Conservation (phyloP, 2,113 vertebrate species). For the Laticauda colubrina region DNA sequence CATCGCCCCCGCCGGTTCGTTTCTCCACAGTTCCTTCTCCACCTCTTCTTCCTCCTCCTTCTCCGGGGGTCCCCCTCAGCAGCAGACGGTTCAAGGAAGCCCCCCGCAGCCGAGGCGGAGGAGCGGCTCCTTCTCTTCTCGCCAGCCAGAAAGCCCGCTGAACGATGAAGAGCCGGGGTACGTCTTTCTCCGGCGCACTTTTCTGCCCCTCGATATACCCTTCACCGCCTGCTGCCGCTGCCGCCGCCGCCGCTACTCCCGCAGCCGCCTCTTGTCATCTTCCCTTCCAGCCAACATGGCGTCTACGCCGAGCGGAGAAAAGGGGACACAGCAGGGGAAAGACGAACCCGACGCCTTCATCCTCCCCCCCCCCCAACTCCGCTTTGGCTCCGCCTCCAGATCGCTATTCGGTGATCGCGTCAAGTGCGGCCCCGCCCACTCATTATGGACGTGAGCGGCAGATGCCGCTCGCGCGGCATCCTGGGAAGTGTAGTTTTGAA, state of each 20-base stretch:
- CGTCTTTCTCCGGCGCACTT: slow-evolving; percentile 16
- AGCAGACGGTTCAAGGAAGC: slow-evolving; percentile 3
- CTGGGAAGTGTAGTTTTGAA: slow-evolving; percentile 46
- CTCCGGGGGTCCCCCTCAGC: slow-evolving; percentile 33
- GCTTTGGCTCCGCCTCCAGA: neutral
- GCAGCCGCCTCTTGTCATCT: slow-evolving; percentile 67
- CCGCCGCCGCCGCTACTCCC: slow-evolving; percentile 47
- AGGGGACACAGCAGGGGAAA: slow-evolving; percentile 44
- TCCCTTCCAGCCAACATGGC: slow-evolving; percentile 73
- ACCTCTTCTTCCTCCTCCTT: slow-evolving; percentile 13
- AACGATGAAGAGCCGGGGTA: slow-evolving; percentile 35
- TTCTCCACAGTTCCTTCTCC: neutral
- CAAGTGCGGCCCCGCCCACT: neutral
- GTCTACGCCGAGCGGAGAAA: slow-evolving; percentile 39
- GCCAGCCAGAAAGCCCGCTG: neutral
- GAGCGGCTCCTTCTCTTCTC: neutral
- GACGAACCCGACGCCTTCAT: slow-evolving; percentile 19
- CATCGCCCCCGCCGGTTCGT: slow-evolving; percentile 33
- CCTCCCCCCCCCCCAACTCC: neutral
- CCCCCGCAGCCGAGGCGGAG: neutral
- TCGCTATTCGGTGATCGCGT: neutral
- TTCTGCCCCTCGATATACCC: neutral
- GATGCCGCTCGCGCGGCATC: slow-evolving; percentile 22
- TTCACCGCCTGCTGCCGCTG: slow-evolving; percentile 30
- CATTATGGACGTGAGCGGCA: neutral